Conservation (phyloP, 2,797 vertebrate genomes). For the Nyctalus aviator region DNA sequence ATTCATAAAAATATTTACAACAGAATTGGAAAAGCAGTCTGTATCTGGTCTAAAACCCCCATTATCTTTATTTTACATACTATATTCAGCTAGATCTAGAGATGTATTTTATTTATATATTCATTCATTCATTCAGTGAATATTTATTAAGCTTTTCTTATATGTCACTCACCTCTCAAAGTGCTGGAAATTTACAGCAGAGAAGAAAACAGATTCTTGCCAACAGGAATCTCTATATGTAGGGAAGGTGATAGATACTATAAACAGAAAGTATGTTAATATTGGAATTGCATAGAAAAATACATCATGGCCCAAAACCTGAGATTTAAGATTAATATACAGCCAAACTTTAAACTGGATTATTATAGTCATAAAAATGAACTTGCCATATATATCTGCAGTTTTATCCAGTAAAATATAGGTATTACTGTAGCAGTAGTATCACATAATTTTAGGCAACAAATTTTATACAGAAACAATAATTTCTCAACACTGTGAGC, state of each 20-base stretch:
- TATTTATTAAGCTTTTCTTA: background rate
- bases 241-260: background rate
- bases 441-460: background rate
- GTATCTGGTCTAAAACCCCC: background rate
- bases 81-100: background rate
- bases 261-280: background rate
- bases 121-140: background rate
- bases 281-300: constrained; percentile 37
- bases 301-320: constrained; percentile 25
- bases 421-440: background rate
- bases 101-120: background rate
- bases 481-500: background rate
- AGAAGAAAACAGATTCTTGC: constrained; percentile 8
- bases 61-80: background rate
- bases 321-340: constrained; percentile 5
- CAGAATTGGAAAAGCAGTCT: background rate
- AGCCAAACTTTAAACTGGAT: background rate
- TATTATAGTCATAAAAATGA: constrained; percentile 21
- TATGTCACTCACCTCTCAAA: background rate
- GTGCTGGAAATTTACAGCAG: background rate
- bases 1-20: background rate
- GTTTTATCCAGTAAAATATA: constrained; percentile 28
- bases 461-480: background rate
- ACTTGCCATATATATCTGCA: background rate
- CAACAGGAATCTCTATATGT: background rate